phyloP scores from a whole-genome alignment of 2,113 vertebrate species.

The Agapornis roseicollis region DNA sequence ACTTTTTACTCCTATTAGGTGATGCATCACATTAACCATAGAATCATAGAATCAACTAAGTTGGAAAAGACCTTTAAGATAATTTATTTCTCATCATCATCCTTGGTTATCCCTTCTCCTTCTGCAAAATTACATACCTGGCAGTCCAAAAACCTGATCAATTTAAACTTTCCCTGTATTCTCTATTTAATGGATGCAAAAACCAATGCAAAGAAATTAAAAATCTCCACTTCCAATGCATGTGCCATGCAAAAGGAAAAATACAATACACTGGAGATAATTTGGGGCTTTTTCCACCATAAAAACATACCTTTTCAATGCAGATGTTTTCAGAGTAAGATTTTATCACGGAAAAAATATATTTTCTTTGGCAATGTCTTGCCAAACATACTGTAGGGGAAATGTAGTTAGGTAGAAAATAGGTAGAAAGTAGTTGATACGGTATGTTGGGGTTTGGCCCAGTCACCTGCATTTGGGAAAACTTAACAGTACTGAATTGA shows the following conservation, averaged over 20 bases:
- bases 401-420: background rate
- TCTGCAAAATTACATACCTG: background rate
- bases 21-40: background rate
- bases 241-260: background rate
- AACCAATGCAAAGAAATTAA: background rate
- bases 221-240: background rate
- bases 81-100: background rate
- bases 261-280: background rate
- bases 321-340: background rate
- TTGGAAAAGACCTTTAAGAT: background rate
- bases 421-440: background rate
- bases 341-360: background rate
- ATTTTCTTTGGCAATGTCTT: background rate
- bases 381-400: background rate
- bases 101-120: background rate
- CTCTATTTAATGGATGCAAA: background rate
- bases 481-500: background rate
- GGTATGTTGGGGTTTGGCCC: background rate
- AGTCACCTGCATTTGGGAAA: background rate
- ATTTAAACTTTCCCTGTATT: background rate
- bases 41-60: background rate
- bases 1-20: background rate
- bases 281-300: background rate
- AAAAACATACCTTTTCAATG: background rate
- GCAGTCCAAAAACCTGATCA: background rate